Conservation (phyloP, 1,140 invertebrate genomes). For the Drusus annulatus region DNA sequence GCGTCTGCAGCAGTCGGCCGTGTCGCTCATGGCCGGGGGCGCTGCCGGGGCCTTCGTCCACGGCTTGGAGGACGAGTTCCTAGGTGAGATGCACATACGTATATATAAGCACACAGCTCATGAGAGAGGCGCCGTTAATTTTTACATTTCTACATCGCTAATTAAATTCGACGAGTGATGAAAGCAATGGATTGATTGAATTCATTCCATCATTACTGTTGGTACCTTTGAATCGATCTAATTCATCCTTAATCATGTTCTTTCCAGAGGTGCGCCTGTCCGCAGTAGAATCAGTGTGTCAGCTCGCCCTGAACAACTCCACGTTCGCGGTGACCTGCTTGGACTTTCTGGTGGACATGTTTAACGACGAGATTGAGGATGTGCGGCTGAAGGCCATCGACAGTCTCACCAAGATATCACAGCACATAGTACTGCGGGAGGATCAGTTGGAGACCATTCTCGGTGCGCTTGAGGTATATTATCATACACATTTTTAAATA, state of each 20-base stretch:
- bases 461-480: constrained; percentile 88
- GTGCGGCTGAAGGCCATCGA: constrained; percentile 95
- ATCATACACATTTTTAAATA: no score
- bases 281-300: constrained; percentile 94
- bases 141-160: no score
- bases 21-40: constrained; percentile 89
- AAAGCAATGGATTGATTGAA: no score
- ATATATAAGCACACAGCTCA: no score
- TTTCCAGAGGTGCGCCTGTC: constrained; percentile 92
- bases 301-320: constrained; percentile 87
- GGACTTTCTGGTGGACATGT: constrained; percentile 99
- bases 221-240: no score
- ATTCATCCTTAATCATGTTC: not conserved
- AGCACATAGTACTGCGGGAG: constrained; percentile 90
- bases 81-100: constrained; percentile 74
- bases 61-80: constrained; percentile 97
- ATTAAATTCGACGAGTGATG: no score
- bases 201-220: no score
- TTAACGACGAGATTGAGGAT: constrained; percentile 99
- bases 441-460: constrained; percentile 98
- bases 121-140: no score
- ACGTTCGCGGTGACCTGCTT: constrained; percentile 89
- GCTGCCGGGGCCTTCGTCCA: constrained; percentile 99
- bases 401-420: constrained; percentile 89
- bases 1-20: constrained; percentile 75